These are phyloP conservation scores for Sinocyclocheilus anshuiensis DNA, from an alignment of 2,113 vertebrate genomes.

Conservation along the genomic window DNA sequence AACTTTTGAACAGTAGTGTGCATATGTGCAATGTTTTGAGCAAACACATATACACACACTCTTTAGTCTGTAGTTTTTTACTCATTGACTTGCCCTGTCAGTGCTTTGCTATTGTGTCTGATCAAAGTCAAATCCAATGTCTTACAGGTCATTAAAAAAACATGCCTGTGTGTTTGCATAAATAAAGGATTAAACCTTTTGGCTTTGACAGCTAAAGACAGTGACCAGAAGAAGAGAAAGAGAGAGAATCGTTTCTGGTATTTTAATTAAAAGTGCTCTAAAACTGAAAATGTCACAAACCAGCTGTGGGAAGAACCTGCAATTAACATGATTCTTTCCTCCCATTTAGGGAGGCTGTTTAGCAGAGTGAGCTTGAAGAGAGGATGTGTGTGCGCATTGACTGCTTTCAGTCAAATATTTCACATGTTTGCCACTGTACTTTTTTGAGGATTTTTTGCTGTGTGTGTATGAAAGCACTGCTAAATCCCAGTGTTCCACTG, in stretches of 20 bases:
- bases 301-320: conserved; percentile 53
- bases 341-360: conserved; percentile 7
- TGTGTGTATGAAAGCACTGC: not conserved
- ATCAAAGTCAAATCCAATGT: conserved; percentile 4
- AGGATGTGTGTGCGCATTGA: conserved; percentile 4
- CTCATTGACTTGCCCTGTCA: not conserved
- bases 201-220: conserved; percentile 1
- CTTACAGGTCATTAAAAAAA: not conserved
- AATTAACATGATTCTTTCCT: conserved; percentile 44
- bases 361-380: not conserved
- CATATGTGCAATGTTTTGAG: too few species aligned
- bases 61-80: not conserved
- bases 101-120: conserved; percentile 9
- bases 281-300: conserved; percentile 50
- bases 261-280: conserved; percentile 54
- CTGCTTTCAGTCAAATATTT: not conserved
- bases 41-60: not conserved
- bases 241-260: conserved; percentile 28
- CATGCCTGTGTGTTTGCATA: not conserved
- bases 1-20: not conserved
- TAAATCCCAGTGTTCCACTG: not conserved
- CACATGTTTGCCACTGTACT: not conserved
- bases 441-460: conserved; percentile 5
- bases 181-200: not conserved
- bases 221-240: not conserved